These are phyloP conservation scores for Elegia similella DNA, from an alignment of 2,888 invertebrate genomes.

Conservation along the genomic window DNA sequence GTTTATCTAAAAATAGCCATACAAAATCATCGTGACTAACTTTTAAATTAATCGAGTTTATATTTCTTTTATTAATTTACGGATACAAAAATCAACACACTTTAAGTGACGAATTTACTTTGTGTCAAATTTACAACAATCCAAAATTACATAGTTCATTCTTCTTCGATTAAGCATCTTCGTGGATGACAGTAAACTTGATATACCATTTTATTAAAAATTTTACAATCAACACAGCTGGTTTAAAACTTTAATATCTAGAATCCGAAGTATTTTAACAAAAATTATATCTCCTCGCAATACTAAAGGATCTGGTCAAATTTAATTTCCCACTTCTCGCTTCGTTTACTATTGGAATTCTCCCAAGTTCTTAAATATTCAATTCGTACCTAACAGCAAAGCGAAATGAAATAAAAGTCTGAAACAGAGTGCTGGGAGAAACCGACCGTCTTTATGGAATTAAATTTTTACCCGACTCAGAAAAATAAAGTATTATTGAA, in stretches of 20 bases:
- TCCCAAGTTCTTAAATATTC: slow-evolving; percentile 15
- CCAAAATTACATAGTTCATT: too few species aligned
- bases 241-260: background rate
- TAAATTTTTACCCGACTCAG: background rate
- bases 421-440: too few species aligned
- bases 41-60: too few species aligned
- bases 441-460: background rate
- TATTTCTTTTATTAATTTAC: too few species aligned
- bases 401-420: background rate
- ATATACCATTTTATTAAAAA: background rate
- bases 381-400: background rate
- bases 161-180: too few species aligned
- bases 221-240: background rate
- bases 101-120: too few species aligned
- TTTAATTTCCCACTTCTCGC: slow-evolving; percentile 13
- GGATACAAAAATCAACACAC: too few species aligned
- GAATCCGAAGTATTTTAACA: slow-evolving; percentile 2
- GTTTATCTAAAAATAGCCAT: too few species aligned
- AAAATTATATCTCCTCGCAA: background rate
- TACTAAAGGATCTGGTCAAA: slow-evolving; percentile 11
- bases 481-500: background rate
- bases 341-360: slow-evolving; percentile 17
- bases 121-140: too few species aligned
- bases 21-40: too few species aligned
- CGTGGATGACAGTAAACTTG: background rate